phyloP scores from a whole-genome alignment of 2,113 vertebrate genomes.

The Balaenoptera acutorostrata region DNA sequence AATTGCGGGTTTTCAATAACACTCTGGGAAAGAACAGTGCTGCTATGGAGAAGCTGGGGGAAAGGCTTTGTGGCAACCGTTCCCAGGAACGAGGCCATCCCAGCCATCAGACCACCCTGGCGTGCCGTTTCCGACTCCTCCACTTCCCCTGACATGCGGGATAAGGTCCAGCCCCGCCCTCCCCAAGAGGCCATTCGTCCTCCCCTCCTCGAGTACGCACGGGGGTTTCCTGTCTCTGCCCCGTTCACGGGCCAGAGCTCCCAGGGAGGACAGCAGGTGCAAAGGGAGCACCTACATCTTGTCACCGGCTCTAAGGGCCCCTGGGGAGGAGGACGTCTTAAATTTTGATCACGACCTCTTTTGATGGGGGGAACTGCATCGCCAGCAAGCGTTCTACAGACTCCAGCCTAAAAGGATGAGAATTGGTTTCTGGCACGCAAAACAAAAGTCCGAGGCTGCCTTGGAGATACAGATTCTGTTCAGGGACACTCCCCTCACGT shows the following conservation, averaged over 20 bases:
- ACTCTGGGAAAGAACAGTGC: conserved; percentile 33
- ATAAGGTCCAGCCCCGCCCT: not conserved
- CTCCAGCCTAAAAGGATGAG: not conserved
- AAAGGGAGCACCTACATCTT: not conserved
- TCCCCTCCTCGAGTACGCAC: not conserved
- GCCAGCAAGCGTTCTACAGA: not conserved
- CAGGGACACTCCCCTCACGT: not conserved
- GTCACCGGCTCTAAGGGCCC: not conserved
- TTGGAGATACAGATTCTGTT: not conserved
- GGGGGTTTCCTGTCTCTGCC: not conserved
- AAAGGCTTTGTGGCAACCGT: conserved; percentile 36
- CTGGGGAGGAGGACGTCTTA: not conserved
- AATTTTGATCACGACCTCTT: not conserved
- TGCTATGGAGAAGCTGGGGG: conserved; percentile 44
- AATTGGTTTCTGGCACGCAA: not conserved
- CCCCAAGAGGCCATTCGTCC: not conserved
- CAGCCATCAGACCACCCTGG: conserved; percentile 59
- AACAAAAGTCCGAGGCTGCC: not conserved
- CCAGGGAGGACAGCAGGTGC: not conserved
- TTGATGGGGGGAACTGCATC: not conserved
- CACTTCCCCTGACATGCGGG: not conserved
- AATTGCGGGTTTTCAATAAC: conserved; percentile 62
- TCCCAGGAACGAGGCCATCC: conserved; percentile 44
- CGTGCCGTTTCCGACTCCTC: conserved; percentile 26
- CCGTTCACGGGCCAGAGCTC: not conserved